Evolutionary conservation across 2,113 vertebrate species (phyloP).

Genomic region (Neolamprologus sp.): DNA sequence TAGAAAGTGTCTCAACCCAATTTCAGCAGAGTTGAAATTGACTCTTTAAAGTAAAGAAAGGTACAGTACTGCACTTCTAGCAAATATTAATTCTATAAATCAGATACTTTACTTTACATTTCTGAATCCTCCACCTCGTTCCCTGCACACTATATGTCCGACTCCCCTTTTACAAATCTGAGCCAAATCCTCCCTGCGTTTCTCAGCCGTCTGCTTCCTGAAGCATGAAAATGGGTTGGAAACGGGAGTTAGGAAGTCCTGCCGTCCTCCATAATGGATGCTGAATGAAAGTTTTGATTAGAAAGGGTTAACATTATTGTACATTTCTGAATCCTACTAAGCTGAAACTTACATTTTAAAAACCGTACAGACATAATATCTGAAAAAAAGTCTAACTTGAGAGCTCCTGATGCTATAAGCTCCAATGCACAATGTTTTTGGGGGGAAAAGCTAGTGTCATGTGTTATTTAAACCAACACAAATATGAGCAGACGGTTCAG

Average conservation of each 20-base stretch:
- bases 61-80: neutral
- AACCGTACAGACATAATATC: neutral
- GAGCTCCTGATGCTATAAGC: neutral
- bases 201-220: neutral
- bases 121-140: neutral
- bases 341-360: neutral
- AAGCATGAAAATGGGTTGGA: neutral
- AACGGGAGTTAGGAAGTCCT: neutral
- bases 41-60: neutral
- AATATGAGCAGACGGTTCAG: neutral
- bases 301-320: neutral
- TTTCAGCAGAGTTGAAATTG: neutral
- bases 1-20: rapidly evolving
- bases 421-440: neutral
- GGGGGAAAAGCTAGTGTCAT: neutral
- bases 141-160: neutral
- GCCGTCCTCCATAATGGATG: neutral
- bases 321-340: neutral
- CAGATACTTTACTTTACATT: neutral
- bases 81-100: neutral
- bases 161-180: neutral
- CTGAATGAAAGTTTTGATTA: neutral
- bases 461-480: neutral
- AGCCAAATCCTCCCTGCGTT: neutral
- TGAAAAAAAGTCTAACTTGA: neutral